These are phyloP conservation scores for Protonibea diacanthus DNA, from an alignment of 2,797 vertebrate species.

Conservation along the genomic window DNA sequence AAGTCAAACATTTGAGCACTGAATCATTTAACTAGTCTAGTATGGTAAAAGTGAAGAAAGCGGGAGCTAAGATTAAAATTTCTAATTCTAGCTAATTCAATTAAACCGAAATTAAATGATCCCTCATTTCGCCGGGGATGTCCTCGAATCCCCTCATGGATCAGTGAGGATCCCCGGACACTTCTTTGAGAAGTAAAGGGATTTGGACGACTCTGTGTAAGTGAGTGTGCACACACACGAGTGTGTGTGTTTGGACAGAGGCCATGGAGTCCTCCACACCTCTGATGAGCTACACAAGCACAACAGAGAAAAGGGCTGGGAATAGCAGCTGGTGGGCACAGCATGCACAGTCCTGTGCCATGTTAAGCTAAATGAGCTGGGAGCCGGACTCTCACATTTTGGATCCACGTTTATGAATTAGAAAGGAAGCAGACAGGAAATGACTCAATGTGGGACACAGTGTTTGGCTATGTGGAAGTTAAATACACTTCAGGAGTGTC, in stretches of 20 bases:
- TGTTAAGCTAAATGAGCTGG: slow-evolving; percentile 13
- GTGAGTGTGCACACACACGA: background rate
- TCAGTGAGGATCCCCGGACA: slow-evolving; percentile 46
- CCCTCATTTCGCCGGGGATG: slow-evolving; percentile 38
- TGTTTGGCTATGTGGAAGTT: background rate
- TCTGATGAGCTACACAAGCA: slow-evolving; percentile 30
- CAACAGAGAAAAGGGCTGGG: slow-evolving; percentile 25
- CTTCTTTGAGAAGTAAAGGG: slow-evolving; percentile 20
- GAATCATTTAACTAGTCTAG: background rate
- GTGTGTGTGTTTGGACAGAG: slow-evolving; percentile 8
- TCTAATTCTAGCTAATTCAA: slow-evolving; percentile 34
- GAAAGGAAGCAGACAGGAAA: background rate
- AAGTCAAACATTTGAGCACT: background rate
- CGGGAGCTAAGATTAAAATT: slow-evolving; percentile 6
- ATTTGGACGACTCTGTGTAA: slow-evolving; percentile 14
- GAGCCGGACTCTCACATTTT: slow-evolving; percentile 13
- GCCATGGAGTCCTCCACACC: slow-evolving; percentile 34
- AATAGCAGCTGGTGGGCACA: slow-evolving; percentile 55
- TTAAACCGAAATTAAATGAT: slow-evolving; percentile 41
- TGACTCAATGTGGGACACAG: background rate
- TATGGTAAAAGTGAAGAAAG: slow-evolving; percentile 2
- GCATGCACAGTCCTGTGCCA: slow-evolving; percentile 32
- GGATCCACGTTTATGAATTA: background rate
- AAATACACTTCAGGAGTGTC: background rate
- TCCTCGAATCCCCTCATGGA: slow-evolving; percentile 43